phyloP scores from a whole-genome alignment of 2,113 vertebrate genomes.

The Pyrgilauda ruficollis region DNA sequence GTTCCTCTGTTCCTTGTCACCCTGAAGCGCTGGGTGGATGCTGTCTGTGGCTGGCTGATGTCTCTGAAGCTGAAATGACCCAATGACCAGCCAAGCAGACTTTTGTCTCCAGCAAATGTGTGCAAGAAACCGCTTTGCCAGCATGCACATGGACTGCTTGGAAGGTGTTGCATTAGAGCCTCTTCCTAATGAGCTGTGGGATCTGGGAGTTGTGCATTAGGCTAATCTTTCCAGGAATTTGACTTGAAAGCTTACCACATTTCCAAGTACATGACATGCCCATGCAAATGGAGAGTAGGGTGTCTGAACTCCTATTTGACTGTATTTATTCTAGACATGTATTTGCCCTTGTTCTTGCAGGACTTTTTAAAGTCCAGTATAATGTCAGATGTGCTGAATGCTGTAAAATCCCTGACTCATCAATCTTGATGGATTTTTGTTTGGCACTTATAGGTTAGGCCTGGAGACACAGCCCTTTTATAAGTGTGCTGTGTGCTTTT shows the following conservation, averaged over 20 bases:
- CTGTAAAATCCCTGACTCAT: background rate
- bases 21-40: background rate
- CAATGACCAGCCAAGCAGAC: background rate
- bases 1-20: background rate
- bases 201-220: background rate
- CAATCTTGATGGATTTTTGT: conserved; percentile 26
- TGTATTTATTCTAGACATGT: conserved; percentile 11
- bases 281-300: background rate
- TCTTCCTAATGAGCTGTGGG: conserved; percentile 4
- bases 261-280: background rate
- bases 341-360: background rate
- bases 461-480: conserved; percentile 26
- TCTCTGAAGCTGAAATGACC: background rate
- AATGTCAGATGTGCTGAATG: background rate
- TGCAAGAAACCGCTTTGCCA: background rate
- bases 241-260: background rate
- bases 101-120: background rate
- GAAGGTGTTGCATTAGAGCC: background rate
- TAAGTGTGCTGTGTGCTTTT: background rate
- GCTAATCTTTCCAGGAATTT: conserved; percentile 45
- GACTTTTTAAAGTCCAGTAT: background rate
- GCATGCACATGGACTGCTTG: fast-evolving
- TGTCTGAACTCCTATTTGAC: conserved; percentile 3
- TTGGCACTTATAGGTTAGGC: conserved; percentile 17
- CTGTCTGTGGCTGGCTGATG: background rate